Conservation (phyloP, 2,113 vertebrate species). For the Genyomyrus donnyi region DNA sequence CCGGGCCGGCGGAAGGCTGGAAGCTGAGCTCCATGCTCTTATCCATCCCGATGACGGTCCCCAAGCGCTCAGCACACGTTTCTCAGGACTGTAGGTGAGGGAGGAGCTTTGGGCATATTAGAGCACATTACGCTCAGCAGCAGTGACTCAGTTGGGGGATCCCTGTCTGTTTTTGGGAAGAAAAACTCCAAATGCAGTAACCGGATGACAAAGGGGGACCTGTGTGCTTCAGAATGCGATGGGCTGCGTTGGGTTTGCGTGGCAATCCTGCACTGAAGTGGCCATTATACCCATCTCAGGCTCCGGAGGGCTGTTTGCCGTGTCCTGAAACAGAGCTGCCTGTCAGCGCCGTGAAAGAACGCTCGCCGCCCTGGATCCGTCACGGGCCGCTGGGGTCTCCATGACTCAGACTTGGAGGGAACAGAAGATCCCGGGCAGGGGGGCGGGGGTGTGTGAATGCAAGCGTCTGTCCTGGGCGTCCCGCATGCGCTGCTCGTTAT, state of each 20-base stretch:
- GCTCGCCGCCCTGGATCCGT: conserved; percentile 26
- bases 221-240: neutral
- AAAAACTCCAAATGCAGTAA: neutral
- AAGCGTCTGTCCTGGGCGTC: neutral
- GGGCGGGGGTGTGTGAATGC: neutral
- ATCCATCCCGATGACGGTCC: neutral
- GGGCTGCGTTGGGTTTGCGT: conserved; percentile 1
- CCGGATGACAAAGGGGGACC: neutral
- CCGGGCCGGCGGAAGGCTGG: neutral
- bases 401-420: neutral
- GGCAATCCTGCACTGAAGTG: conserved; percentile 17
- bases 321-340: neutral
- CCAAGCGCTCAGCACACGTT: neutral
- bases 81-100: neutral
- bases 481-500: neutral
- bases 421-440: neutral
- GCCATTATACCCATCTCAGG: neutral
- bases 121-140: neutral
- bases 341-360: conserved; percentile 4
- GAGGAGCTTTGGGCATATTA: neutral
- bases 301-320: neutral
- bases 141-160: neutral
- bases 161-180: neutral
- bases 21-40: neutral
- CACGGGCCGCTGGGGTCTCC: conserved; percentile 12